These are phyloP conservation scores for Chelonoidis abingdonii DNA, from an alignment of 2,113 vertebrate species.

Conservation along the genomic window DNA sequence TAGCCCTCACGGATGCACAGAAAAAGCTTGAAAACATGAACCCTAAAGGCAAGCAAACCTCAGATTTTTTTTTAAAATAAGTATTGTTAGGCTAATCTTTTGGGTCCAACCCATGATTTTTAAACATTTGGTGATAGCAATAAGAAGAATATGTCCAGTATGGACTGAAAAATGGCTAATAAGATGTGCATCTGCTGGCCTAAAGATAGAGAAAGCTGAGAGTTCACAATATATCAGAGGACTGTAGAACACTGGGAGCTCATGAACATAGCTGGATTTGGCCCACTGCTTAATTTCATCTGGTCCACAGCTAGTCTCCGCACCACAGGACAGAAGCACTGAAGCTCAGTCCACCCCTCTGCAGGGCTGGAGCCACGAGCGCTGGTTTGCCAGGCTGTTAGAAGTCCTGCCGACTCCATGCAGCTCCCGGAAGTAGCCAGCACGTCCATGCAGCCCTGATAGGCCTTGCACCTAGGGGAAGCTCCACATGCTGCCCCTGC, in stretches of 20 bases:
- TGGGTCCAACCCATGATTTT: background rate
- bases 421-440: no score
- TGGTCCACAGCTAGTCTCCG: no score
- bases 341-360: no score
- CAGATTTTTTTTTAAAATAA: background rate
- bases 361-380: no score
- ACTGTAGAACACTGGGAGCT: background rate
- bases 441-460: no score
- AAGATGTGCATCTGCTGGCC: background rate
- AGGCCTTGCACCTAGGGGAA: no score
- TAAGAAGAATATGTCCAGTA: background rate
- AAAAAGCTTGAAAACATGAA: background rate
- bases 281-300: no score
- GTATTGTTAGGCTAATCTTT: background rate
- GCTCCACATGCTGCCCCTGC: no score
- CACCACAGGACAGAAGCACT: no score
- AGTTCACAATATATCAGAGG: background rate
- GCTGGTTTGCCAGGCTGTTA: no score
- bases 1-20: background rate
- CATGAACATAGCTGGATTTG: background rate
- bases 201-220: background rate
- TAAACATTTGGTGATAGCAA: background rate
- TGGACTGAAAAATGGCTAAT: background rate
- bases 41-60: background rate
- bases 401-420: fast-evolving